Evolutionary conservation across 1,140 invertebrate genomes (phyloP).

Genomic region (Drosophila orena): DNA sequence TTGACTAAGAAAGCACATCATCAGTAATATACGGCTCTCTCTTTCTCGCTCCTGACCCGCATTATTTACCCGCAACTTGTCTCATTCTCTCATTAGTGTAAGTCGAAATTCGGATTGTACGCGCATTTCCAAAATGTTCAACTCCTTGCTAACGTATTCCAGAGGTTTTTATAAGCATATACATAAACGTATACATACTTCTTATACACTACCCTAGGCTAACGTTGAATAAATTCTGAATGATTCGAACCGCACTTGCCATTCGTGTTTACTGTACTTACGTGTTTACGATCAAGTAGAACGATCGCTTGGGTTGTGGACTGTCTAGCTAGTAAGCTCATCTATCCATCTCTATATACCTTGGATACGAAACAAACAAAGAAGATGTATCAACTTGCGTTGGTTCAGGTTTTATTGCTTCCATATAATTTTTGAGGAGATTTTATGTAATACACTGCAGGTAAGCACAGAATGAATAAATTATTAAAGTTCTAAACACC

Average conservation of each 20-base stretch:
- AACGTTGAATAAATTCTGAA: slow-evolving; percentile 74
- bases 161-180: slow-evolving; percentile 65
- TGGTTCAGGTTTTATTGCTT: neutral
- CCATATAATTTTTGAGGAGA: neutral
- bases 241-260: slow-evolving; percentile 25
- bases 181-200: slow-evolving; percentile 65
- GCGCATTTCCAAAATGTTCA: slow-evolving; percentile 26
- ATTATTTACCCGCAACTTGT: slow-evolving; percentile 15
- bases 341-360: neutral
- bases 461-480: slow-evolving; percentile 47
- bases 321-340: neutral
- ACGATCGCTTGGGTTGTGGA: neutral
- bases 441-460: neutral
- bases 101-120: slow-evolving; percentile 38
- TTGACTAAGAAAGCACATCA: slow-evolving; percentile 24
- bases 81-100: slow-evolving; percentile 40
- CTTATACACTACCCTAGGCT: slow-evolving; percentile 63
- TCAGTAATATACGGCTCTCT: slow-evolving; percentile 22
- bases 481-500: slow-evolving; percentile 35
- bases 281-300: too few relatives aligned
- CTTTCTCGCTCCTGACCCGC: neutral
- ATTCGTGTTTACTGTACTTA: slow-evolving; percentile 6
- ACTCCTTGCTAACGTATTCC: slow-evolving; percentile 52
- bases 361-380: too few relatives aligned
- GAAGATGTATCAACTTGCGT: too few relatives aligned